Evolutionary conservation across 2,888 invertebrate species (phyloP).

Genomic region (Cheilosia impressa): DNA sequence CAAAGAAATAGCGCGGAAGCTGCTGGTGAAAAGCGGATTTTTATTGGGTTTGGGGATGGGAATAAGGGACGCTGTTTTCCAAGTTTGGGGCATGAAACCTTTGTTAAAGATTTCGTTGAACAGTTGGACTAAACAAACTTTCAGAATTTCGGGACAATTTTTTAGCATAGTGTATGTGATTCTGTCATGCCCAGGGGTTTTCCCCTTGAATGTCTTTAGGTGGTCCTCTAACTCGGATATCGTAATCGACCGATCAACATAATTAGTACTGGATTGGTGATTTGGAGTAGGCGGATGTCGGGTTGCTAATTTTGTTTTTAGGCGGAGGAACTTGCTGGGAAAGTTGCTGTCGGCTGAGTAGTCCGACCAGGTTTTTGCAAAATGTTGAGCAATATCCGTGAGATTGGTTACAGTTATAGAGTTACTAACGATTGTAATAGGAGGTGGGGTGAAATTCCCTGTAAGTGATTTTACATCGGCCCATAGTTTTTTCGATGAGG

Average conservation of each 20-base stretch:
- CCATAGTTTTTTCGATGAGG: not conserved
- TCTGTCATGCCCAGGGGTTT: not conserved
- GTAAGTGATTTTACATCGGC: not conserved
- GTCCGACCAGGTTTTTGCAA: too few species aligned
- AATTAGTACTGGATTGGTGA: too few species aligned
- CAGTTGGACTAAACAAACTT: not conserved
- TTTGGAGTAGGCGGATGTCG: too few species aligned
- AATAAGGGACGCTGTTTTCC: not conserved
- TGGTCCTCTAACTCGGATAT: too few species aligned
- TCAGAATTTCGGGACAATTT: not conserved
- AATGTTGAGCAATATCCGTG: too few species aligned
- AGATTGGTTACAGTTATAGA: too few species aligned
- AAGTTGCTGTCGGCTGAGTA: too few species aligned
- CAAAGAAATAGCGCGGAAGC: conserved; percentile 7
- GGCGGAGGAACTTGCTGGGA: too few species aligned
- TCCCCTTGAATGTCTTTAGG: not conserved
- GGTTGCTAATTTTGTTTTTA: too few species aligned
- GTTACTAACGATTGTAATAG: too few species aligned
- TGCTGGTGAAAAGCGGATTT: not conserved
- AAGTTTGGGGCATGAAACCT: conserved; percentile 4
- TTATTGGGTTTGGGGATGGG: not conserved
- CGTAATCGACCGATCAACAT: too few species aligned
- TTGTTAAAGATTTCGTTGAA: conserved; percentile 2
- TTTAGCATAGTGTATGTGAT: not conserved
- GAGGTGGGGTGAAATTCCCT: not conserved